Evolutionary conservation across 2,888 invertebrate species (phyloP).

Genomic region (Troglohyphantes excavatus): DNA sequence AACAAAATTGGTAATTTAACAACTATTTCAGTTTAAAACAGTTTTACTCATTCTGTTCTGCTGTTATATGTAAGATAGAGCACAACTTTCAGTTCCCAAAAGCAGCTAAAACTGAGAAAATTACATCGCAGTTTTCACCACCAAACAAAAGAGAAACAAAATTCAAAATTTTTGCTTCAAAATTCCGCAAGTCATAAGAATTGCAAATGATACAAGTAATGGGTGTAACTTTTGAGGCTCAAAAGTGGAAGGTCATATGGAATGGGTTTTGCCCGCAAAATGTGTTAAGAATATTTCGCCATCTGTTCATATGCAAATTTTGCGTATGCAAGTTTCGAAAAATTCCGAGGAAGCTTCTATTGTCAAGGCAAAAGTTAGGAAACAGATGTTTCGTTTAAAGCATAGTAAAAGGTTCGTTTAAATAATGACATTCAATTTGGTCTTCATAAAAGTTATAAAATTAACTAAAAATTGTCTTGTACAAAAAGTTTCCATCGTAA

Average conservation of each 20-base stretch:
- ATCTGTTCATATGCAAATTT: slow-evolving; percentile 52
- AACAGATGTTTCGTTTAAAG: slow-evolving; percentile 34
- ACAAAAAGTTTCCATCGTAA: too few relatives aligned
- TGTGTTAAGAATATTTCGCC: slow-evolving; percentile 35
- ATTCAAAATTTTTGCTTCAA: background rate
- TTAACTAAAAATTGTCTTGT: too few relatives aligned
- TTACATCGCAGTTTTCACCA: background rate
- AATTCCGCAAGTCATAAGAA: slow-evolving; percentile 41
- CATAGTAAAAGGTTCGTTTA: too few relatives aligned
- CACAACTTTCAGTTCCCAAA: too few relatives aligned
- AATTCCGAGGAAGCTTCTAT: background rate
- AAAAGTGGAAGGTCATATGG: background rate
- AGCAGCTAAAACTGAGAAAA: background rate
- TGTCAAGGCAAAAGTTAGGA: slow-evolving; percentile 3
- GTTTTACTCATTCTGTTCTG: too few relatives aligned
- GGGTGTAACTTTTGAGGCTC: slow-evolving; percentile 5
- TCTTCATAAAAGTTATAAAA: too few relatives aligned
- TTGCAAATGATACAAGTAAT: slow-evolving; percentile 42
- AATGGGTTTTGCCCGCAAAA: slow-evolving; percentile 20
- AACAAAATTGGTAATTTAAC: too few relatives aligned
- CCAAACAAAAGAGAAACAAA: background rate
- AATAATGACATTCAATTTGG: too few relatives aligned
- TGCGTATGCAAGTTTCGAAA: background rate
- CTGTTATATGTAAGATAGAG: too few relatives aligned
- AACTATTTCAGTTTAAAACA: too few relatives aligned